Conservation (phyloP, 2,113 vertebrate genomes). For the Hippocampus barbouri region DNA sequence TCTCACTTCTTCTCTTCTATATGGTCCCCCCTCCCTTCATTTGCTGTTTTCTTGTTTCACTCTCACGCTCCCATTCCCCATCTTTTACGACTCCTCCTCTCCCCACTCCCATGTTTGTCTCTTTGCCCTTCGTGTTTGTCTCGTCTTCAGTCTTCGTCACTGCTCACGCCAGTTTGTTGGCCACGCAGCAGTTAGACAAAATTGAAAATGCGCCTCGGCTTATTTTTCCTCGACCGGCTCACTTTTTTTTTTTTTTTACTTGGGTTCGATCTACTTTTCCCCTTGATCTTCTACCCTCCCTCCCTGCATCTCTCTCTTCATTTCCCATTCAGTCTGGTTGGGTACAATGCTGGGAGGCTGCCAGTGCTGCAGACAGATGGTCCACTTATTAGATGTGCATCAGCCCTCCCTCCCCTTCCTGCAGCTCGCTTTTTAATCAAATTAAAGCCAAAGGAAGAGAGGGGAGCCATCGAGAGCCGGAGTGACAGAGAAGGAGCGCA, state of each 20-base stretch:
- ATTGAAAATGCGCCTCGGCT: slow-evolving; percentile 73
- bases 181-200: slow-evolving; percentile 71
- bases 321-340: slow-evolving; percentile 69
- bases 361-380: slow-evolving; percentile 94
- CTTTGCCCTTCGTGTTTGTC: too few relatives aligned
- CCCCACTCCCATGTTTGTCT: background rate
- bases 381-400: slow-evolving; percentile 98
- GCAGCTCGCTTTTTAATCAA: slow-evolving; percentile 97
- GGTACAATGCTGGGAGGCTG: slow-evolving; percentile 91
- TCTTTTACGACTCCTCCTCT: background rate
- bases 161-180: slow-evolving; percentile 67
- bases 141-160: slow-evolving; percentile 9
- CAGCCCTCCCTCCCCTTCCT: slow-evolving; percentile 88
- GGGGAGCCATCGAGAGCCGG: slow-evolving; percentile 47
- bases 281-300: slow-evolving; percentile 3
- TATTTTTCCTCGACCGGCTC: slow-evolving; percentile 64
- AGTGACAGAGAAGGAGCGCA: slow-evolving; percentile 64
- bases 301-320: slow-evolving; percentile 44
- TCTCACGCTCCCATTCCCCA: background rate
- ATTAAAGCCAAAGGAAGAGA: slow-evolving; percentile 85
- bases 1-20: background rate
- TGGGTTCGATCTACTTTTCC: slow-evolving; percentile 5
- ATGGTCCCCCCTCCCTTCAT: background rate
- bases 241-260: slow-evolving; percentile 45
- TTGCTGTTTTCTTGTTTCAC: background rate